Evolutionary conservation across 1,140 invertebrate species (phyloP).

Genomic region (Lepidurus packardi): DNA sequence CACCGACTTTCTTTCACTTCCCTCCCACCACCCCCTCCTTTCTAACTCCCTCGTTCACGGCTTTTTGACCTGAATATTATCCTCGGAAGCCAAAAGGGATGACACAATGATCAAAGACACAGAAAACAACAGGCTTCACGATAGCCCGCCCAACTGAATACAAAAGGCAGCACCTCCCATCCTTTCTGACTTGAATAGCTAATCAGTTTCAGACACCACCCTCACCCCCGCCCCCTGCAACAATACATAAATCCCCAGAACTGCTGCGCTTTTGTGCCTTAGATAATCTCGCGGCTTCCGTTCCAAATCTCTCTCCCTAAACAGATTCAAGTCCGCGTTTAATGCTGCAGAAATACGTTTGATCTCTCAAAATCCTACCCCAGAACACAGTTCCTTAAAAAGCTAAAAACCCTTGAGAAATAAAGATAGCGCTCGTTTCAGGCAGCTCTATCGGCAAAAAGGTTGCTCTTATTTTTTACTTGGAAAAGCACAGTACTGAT

Average conservation of each 20-base stretch:
- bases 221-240: background rate
- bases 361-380: background rate
- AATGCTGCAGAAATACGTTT: conserved; percentile 12
- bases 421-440: background rate
- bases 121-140: conserved; percentile 14
- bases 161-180: background rate
- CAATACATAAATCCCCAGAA: background rate
- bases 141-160: background rate
- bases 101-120: conserved; percentile 15
- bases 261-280: background rate
- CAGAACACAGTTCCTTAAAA: background rate
- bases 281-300: conserved; percentile 12
- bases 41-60: background rate
- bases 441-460: background rate
- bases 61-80: conserved; percentile 15
- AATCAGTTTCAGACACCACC: background rate
- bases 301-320: background rate
- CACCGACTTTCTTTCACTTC: background rate
- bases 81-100: background rate
- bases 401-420: background rate
- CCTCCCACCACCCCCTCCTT: background rate
- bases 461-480: background rate
- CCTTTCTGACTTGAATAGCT: conserved; percentile 8
- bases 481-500: background rate
- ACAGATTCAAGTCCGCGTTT: background rate